A percentile compares a stretch with the other conserved stretches of the same genome.
These are phyloP conservation scores for Acanthopagrus latus DNA, from an alignment of 2,797 vertebrate genomes.

Conservation along the genomic window DNA sequence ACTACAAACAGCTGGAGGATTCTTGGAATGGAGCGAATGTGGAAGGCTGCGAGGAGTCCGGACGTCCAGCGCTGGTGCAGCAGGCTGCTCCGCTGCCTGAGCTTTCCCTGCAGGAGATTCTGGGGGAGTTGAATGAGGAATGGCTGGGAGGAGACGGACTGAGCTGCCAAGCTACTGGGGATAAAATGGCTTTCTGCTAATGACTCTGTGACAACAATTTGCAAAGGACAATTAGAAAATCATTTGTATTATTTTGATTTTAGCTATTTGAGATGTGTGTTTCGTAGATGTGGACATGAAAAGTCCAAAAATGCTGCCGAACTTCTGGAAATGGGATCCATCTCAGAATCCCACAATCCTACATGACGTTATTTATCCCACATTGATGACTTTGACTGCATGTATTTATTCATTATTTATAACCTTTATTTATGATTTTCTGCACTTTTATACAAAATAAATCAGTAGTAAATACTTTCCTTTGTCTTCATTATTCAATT, in stretches of 20 bases:
- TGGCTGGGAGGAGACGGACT: slow-evolving; percentile 72
- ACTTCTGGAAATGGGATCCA: slow-evolving; percentile 2
- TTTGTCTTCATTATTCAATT: background rate
- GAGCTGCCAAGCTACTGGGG: slow-evolving; percentile 20
- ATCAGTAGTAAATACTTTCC: slow-evolving; percentile 29
- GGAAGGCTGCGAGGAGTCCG: slow-evolving; percentile 40
- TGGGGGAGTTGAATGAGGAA: slow-evolving; percentile 79
- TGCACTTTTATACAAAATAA: slow-evolving; percentile 76
- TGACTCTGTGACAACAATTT: background rate
- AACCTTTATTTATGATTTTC: slow-evolving; percentile 61
- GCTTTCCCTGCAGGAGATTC: slow-evolving; percentile 83
- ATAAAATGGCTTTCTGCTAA: slow-evolving; percentile 58
- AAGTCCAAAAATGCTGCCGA: background rate
- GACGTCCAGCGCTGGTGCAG: background rate
- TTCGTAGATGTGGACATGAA: slow-evolving; percentile 6
- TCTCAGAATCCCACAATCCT: background rate
- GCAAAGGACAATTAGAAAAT: slow-evolving; percentile 29
- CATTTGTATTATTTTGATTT: slow-evolving; percentile 45
- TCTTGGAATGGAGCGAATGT: slow-evolving; percentile 48
- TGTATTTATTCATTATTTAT: slow-evolving; percentile 74
- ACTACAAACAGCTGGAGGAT: slow-evolving; percentile 55
- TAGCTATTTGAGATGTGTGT: background rate
- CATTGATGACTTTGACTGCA: background rate
- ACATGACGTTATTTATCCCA: slow-evolving; percentile 12
- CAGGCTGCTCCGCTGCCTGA: slow-evolving; percentile 70